Evolutionary conservation across 2,888 invertebrate species (phyloP).

Genomic region (Netelia virgata): DNA sequence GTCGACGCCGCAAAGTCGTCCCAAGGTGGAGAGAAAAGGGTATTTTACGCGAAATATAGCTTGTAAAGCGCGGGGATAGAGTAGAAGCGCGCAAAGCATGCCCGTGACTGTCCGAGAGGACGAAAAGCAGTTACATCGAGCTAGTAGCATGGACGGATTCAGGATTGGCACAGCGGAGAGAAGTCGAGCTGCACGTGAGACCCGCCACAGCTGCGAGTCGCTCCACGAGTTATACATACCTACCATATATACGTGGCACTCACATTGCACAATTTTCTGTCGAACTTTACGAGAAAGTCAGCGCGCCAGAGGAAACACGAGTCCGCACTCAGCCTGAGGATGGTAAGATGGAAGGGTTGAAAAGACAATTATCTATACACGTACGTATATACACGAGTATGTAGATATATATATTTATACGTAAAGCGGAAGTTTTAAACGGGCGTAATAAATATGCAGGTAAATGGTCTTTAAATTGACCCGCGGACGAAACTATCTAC

Average conservation of each 20-base stretch:
- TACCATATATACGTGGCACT: constrained; percentile 4
- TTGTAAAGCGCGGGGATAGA: constrained; percentile 32
- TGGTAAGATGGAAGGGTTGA: constrained; percentile 13
- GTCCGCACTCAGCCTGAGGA: constrained; percentile 34
- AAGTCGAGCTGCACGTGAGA: constrained; percentile 60
- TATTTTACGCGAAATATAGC: constrained; percentile 24
- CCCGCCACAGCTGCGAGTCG: constrained; percentile 47
- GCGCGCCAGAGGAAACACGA: constrained; percentile 38
- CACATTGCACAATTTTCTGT: constrained; percentile 46
- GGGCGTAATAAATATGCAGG: constrained; percentile 24
- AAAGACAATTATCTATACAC: constrained; percentile 26
- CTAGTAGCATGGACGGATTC: constrained; percentile 46
- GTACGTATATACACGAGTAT: neutral
- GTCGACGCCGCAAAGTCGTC: constrained; percentile 7
- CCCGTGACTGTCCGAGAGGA: constrained; percentile 55
- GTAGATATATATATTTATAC: neutral
- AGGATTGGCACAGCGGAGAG: constrained; percentile 49
- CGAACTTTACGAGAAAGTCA: constrained; percentile 54
- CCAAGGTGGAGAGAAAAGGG: constrained; percentile 14
- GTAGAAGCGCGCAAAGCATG: constrained; percentile 24
- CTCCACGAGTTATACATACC: neutral
- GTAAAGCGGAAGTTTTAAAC: neutral
- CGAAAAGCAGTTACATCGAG: constrained; percentile 54
- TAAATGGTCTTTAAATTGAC: constrained; percentile 39
- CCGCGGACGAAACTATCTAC: constrained; percentile 20